A percentile compares a stretch with the other conserved stretches of the same genome.
Conservation (phyloP, 1,140 invertebrate genomes). For the Drosophila repleta region DNA sequence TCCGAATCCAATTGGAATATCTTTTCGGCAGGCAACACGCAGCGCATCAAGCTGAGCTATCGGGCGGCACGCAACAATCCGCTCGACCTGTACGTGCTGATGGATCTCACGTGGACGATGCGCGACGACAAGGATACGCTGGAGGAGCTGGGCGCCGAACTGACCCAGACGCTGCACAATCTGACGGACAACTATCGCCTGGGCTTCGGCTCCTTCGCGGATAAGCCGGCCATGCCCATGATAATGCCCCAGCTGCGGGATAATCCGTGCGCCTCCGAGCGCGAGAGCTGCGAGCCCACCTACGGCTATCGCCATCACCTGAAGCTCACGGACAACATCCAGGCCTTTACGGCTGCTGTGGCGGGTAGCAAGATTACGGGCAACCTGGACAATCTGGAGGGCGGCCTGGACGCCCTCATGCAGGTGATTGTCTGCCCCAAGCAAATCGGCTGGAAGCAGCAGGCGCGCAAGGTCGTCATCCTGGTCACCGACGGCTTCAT, state of each 20-base stretch:
- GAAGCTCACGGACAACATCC: slow-evolving; percentile 86
- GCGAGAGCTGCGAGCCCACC: slow-evolving; percentile 86
- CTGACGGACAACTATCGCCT: slow-evolving; percentile 93
- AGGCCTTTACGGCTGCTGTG: slow-evolving; percentile 86
- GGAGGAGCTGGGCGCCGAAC: slow-evolving; percentile 88
- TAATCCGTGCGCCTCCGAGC: slow-evolving; percentile 86
- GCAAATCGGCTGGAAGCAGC: slow-evolving; percentile 86
- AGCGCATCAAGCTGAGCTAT: slow-evolving; percentile 85
- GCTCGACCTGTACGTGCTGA: slow-evolving; percentile 96
- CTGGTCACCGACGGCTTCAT: slow-evolving; percentile 87
- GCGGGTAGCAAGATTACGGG: slow-evolving; percentile 91
- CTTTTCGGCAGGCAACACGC: slow-evolving; percentile 84
- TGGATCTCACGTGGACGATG: slow-evolving; percentile 97
- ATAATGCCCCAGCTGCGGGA: slow-evolving; percentile 85
- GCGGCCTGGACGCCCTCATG: slow-evolving; percentile 99
- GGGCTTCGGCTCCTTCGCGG: slow-evolving; percentile 94
- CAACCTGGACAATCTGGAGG: slow-evolving; percentile 98
- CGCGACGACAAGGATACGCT: slow-evolving; percentile 93
- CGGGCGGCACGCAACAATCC: slow-evolving; percentile 92
- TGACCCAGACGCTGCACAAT: slow-evolving; percentile 87
- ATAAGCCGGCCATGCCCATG: slow-evolving; percentile 92
- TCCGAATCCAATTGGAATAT: not conserved
- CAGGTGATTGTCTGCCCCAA: slow-evolving; percentile 95
- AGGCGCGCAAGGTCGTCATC: slow-evolving; percentile 87
- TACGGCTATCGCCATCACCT: slow-evolving; percentile 90